These are phyloP conservation scores for Chloroceryle amazona DNA, from an alignment of 2,797 vertebrate species.

Conservation along the genomic window DNA sequence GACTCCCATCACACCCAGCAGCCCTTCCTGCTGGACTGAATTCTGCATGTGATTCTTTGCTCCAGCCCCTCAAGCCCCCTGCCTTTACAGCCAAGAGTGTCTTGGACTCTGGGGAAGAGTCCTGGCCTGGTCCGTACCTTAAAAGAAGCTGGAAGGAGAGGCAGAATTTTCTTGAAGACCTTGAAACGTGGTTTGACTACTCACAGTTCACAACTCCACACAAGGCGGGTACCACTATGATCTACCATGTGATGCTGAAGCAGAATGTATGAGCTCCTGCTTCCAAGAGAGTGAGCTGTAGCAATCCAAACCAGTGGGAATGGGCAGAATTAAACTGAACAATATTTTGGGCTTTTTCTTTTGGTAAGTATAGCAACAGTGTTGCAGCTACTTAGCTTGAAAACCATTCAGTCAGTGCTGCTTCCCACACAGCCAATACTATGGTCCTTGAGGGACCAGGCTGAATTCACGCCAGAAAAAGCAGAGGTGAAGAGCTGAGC, in stretches of 20 bases:
- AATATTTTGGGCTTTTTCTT: background rate
- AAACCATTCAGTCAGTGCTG: background rate
- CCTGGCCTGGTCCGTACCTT: background rate
- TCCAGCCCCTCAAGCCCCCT: background rate
- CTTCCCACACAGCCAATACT: background rate
- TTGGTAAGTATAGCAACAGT: background rate
- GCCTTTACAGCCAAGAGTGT: accelerated
- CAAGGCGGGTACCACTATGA: background rate
- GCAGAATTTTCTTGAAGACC: background rate
- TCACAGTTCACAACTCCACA: background rate
- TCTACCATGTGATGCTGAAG: background rate
- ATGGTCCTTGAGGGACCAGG: background rate
- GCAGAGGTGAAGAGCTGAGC: background rate
- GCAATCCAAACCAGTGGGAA: background rate
- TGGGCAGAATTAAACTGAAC: background rate
- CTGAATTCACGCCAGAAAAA: background rate
- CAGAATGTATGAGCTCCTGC: background rate
- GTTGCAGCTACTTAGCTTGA: background rate
- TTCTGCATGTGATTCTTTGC: background rate
- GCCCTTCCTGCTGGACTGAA: background rate
- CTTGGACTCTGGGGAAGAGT: background rate
- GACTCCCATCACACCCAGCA: background rate
- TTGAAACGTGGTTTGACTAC: background rate
- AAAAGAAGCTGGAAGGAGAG: background rate
- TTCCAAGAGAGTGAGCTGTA: background rate